These are phyloP conservation scores for Sceloporus tristichus DNA, from an alignment of 2,113 vertebrate genomes.

Conservation along the genomic window DNA sequence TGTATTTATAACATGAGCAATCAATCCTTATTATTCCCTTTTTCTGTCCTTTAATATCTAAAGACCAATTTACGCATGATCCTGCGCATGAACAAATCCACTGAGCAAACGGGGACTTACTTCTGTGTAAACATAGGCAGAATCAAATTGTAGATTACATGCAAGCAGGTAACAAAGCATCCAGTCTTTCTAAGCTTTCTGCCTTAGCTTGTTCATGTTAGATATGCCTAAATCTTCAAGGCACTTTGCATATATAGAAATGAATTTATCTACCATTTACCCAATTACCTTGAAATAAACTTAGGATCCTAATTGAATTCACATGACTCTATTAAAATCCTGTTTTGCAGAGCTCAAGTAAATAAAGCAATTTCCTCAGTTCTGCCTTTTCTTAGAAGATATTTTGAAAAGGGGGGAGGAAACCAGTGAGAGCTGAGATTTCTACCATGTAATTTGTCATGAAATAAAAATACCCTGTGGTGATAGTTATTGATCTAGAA, in stretches of 20 bases:
- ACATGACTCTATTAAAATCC: neutral
- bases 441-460: conserved; percentile 37
- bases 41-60: neutral
- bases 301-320: neutral
- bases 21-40: neutral
- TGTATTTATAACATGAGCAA: conserved; percentile 5
- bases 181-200: neutral
- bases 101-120: neutral
- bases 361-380: accelerated
- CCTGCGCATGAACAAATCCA: neutral
- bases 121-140: neutral
- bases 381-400: neutral
- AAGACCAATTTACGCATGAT: neutral
- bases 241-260: neutral
- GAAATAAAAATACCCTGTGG: accelerated
- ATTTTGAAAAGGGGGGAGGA: neutral
- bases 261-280: neutral
- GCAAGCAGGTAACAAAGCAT: neutral
- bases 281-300: neutral
- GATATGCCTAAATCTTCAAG: neutral
- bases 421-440: accelerated
- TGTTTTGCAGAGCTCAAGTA: neutral
- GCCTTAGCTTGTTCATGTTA: neutral
- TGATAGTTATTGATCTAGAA: conserved; percentile 33
- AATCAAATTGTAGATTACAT: neutral